phyloP scores from a whole-genome alignment of 2,113 vertebrate genomes.

The Brienomyrus brachyistius region DNA sequence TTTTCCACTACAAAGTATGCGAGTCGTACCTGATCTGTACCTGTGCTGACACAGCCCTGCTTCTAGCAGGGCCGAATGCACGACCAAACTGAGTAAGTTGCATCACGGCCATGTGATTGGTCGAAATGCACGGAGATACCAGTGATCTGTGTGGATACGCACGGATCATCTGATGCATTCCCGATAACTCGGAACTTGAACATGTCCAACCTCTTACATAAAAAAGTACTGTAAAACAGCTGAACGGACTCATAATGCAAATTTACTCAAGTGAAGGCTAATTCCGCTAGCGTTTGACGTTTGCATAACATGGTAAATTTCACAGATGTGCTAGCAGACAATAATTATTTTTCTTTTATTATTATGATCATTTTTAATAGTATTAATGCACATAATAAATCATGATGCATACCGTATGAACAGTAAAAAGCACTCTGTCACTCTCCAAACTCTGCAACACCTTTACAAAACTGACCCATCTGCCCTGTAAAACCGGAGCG shows the following conservation, averaged over 20 bases:
- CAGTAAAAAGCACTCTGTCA: not conserved
- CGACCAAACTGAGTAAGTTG: not conserved
- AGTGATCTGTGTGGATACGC: not conserved
- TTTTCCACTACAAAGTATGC: not conserved
- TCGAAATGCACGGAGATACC: not conserved
- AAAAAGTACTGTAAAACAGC: not conserved
- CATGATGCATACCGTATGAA: not conserved
- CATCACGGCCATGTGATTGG: not conserved
- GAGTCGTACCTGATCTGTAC: not conserved
- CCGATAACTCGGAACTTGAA: not conserved
- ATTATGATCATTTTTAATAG: not conserved
- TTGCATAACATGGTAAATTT: not conserved
- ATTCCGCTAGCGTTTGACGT: too few species aligned
- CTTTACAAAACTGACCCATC: not conserved
- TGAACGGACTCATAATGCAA: not conserved
- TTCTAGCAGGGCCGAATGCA: not conserved
- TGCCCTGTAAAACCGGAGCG: not conserved
- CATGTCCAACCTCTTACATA: not conserved
- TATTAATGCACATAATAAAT: not conserved
- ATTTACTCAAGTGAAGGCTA: not conserved
- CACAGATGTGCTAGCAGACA: not conserved
- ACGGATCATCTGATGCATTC: not conserved
- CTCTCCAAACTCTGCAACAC: not conserved
- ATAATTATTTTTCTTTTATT: too few species aligned
- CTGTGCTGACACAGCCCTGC: not conserved